phyloP scores from a whole-genome alignment of 2,797 vertebrate species.

The Premnoplex brunnescens region DNA sequence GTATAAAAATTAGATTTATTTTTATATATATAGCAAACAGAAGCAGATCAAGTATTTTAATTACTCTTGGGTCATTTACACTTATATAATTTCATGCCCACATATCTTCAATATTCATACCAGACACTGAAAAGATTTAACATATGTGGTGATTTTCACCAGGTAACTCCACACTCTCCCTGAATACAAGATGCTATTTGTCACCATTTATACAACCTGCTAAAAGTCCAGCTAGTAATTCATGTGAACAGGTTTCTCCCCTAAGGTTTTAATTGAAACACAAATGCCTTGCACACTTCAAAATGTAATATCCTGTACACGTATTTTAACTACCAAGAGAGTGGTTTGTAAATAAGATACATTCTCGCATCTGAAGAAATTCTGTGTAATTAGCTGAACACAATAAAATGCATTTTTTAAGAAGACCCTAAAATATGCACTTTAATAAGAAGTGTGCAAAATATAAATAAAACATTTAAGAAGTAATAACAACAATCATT shows the following conservation, averaged over 20 bases:
- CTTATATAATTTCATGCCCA: conserved; percentile 69
- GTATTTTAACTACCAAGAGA: conserved; percentile 21
- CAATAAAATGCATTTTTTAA: conserved; percentile 9
- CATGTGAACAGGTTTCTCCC: conserved; percentile 71
- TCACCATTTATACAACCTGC: conserved; percentile 72
- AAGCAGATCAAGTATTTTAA: conserved; percentile 73
- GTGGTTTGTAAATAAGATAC: conserved; percentile 22
- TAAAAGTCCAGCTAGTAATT: conserved; percentile 74
- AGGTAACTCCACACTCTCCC: conserved; percentile 68
- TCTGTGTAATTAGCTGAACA: neutral
- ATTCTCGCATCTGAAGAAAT: conserved; percentile 29
- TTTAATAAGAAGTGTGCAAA: neutral
- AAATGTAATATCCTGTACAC: conserved; percentile 36
- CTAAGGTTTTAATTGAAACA: conserved; percentile 75
- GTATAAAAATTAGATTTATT: neutral
- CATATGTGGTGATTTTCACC: conserved; percentile 77
- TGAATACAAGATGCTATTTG: conserved; percentile 77
- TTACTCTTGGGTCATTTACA: conserved; percentile 63
- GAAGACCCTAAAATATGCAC: neutral
- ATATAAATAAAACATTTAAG: neutral
- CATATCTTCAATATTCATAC: conserved; percentile 78
- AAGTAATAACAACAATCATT: neutral
- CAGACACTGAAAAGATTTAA: conserved; percentile 72
- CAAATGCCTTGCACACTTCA: conserved; percentile 66
- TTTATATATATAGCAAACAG: neutral